Base-by-base conservation (phyloP, 2,888 invertebrate species). In the Diarsia rubi region DNA sequence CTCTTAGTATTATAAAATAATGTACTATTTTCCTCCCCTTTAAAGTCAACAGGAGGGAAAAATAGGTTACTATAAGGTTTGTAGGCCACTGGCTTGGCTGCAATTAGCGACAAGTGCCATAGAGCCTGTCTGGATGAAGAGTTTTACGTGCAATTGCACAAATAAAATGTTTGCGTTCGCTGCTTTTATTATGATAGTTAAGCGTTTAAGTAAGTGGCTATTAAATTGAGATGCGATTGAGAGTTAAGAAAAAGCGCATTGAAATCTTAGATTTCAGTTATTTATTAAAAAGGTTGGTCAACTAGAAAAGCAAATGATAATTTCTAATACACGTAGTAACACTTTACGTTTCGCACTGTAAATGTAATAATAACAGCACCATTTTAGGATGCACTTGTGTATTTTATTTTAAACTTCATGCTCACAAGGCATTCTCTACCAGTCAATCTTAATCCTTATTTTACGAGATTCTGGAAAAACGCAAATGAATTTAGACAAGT, bases 51-150 rank as follows among this genome's bases (percentile, higher is more conserved):
- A 73, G 31, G 44, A 45, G 37, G 21, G 12, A 72, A 82, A 57
- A 83, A 83, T 82, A 72, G 80, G 82, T 82, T 83, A 68, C 76
- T 62, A 47, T 49, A 75, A 75, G 69, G 80, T 73, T 80, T 80
- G 72, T 82, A 79, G 83, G 80, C 57, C 83, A 72, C 78, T 21
- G 44, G 63, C 72, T 62, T 21, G 69, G 45, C 59, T 76, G 82
- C 82, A 82, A 82, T 82, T 82, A 82, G 83, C 31, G 72, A 73
- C 72, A 59, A 82, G 82, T 57, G 52, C 68, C 76, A 80, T 80
- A 80, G 80, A 83, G 75, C 66, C 19, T 75, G 83, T 82, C 72
- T 67, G 67, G 52, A 42, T 73, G 76, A 59, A 76, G 73, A 60
- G 69, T 24, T 83, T 73, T 64, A 83, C 72, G 76, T 73, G 59